Conservation (phyloP, 2,888 invertebrate species). For the Epirrhoe tristata region DNA sequence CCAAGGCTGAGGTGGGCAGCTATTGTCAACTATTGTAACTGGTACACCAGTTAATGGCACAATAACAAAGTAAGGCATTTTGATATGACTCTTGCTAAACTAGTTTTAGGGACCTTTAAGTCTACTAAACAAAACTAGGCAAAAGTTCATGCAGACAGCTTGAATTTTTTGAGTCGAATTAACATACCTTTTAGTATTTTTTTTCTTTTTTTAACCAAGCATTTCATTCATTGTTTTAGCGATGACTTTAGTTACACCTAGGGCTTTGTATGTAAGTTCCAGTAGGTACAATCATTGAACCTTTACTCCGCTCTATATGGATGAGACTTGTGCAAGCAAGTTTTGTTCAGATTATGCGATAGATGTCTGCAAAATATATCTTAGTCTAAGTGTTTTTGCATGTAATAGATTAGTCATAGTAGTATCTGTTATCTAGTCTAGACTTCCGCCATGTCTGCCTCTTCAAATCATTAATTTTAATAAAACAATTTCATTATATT, state of each 20-base stretch:
- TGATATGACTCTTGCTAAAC: conserved; percentile 33
- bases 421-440: conserved; percentile 19
- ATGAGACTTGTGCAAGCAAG: no score
- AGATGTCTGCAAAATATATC: neutral
- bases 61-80: conserved; percentile 50
- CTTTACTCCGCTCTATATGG: no score
- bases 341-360: neutral
- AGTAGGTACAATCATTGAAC: no score
- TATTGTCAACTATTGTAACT: conserved; percentile 72
- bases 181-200: no score
- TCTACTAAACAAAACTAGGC: neutral
- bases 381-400: conserved; percentile 36
- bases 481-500: conserved; percentile 16
- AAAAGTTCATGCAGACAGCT: neutral
- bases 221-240: no score
- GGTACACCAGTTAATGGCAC: conserved; percentile 55
- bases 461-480: conserved; percentile 24
- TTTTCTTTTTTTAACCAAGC: no score
- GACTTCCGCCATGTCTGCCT: conserved; percentile 27
- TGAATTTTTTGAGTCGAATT: neutral
- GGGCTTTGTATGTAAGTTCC: no score
- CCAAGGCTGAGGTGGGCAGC: conserved; percentile 80
- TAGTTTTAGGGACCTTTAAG: conserved; percentile 24
- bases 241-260: no score
- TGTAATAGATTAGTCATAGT: conserved; percentile 39